Base-by-base conservation (phyloP, 2,113 vertebrate species). In the Hypanus sabinus region DNA sequence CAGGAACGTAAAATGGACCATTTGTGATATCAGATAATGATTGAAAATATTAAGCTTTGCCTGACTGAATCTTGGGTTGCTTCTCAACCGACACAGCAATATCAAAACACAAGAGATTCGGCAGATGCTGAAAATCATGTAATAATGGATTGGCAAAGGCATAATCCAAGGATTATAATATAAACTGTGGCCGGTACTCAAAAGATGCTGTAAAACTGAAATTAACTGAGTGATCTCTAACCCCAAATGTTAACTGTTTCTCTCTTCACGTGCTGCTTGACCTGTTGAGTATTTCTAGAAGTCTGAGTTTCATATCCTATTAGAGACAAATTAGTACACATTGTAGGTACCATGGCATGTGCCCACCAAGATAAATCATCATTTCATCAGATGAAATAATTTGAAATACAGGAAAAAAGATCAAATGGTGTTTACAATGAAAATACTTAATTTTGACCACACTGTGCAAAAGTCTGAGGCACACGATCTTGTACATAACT, bases 11-110 rank as follows among this genome's bases (percentile, higher is more conserved):
- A 88, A n/a, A 65, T 88, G 12, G 27, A 62, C 57, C 18, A 10
- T 55, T 60, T 4, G 60, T 33, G 60, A 65, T 65, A 57, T 65
- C 33, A 5, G 12, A 33, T 65, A 90, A 90, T 62, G 16, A 20
- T 90, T 90, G 83, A 65, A 65, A 90, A 33, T 65, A 18, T 36
- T 90, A 60, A 90, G 85, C 85, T 62, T 33, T 65, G 85, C 60
- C 85, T 90, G 85, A 33, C 85, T 33, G 18, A 90, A 30, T 33
- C 14, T 90, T 14, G 3, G 85, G 33, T 88, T 90, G 85, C 60
- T 36, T 33, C 14, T 90, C 33, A n/a, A 18, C 60, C 18, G 1
- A 36, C 18, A 2, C 2, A 33, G 30, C n/a, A 90, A 62, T 46
- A 46, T 46, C 46, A 46, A 3, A 46, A 46, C 46, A 46, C 46